phyloP scores from a whole-genome alignment of 1,140 invertebrate species.

The Meloidogyne exigua region DNA sequence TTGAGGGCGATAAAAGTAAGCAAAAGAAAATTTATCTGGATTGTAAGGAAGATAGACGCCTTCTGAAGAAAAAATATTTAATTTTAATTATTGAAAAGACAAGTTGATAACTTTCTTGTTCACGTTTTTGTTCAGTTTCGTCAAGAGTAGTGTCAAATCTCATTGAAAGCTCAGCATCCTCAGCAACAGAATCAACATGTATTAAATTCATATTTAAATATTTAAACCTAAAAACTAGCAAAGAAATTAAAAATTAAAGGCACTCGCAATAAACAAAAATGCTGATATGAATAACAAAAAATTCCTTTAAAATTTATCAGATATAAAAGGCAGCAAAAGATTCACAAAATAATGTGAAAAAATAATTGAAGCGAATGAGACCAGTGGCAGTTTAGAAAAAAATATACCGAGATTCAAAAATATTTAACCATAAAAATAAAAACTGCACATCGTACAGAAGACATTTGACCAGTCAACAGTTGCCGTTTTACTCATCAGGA shows the following conservation, averaged over 20 bases:
- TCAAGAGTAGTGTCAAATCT: background rate
- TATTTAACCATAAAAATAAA: too few species aligned
- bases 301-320: too few species aligned
- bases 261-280: too few species aligned
- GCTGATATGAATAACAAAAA: too few species aligned
- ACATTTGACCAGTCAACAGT: background rate
- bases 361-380: too few species aligned
- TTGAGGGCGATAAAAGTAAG: constrained; percentile 41
- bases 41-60: constrained; percentile 38
- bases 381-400: too few species aligned
- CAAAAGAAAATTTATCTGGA: constrained; percentile 28
- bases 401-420: too few species aligned
- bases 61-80: constrained; percentile 11
- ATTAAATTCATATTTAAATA: background rate
- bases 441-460: too few species aligned
- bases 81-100: background rate
- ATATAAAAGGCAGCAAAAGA: too few species aligned
- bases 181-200: background rate
- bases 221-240: too few species aligned
- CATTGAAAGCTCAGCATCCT: background rate
- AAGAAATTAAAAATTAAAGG: too few species aligned
- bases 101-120: background rate
- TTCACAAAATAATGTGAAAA: too few species aligned
- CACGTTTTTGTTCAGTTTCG: background rate
- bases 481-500: background rate